Percentiles rank a stretch among this genome's conserved stretches.
Conservation (phyloP, 2,113 vertebrate species). For the Willisornis vidua region DNA sequence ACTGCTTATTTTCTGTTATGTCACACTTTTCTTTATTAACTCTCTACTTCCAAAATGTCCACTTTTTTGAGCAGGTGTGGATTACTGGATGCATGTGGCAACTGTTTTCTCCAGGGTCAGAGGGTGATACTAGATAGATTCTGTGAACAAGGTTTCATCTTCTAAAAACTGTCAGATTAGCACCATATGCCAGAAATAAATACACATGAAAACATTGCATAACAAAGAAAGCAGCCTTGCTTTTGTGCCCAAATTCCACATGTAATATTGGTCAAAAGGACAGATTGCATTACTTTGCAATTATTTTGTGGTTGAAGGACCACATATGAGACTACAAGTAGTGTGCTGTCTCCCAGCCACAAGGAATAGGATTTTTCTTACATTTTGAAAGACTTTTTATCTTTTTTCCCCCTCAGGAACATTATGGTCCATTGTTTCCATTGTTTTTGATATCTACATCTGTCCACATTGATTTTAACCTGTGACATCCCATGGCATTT, state of each 20-base stretch:
- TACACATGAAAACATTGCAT: background rate
- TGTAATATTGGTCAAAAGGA: background rate
- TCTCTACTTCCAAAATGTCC: background rate
- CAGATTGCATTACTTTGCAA: background rate
- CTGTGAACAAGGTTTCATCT: background rate
- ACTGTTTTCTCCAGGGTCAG: background rate
- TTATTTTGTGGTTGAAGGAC: background rate
- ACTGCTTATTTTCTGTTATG: background rate
- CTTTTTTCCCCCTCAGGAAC: rapidly evolving
- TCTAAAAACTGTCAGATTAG: background rate
- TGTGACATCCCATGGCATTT: background rate
- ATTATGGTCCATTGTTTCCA: background rate
- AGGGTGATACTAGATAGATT: background rate
- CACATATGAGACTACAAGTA: rapidly evolving
- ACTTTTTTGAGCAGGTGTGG: background rate
- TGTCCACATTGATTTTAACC: background rate
- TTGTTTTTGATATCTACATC: background rate
- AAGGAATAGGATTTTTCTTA: background rate
- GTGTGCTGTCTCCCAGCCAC: background rate
- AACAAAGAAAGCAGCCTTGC: background rate
- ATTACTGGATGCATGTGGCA: background rate
- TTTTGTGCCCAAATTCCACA: background rate
- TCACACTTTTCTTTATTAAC: background rate
- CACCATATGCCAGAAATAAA: background rate
- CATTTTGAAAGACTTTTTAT: background rate